A percentile compares a stretch with the other conserved stretches of the same genome.
phyloP scores from a whole-genome alignment of 92 coral and sea anemone species.

The Porites evermanni region DNA sequence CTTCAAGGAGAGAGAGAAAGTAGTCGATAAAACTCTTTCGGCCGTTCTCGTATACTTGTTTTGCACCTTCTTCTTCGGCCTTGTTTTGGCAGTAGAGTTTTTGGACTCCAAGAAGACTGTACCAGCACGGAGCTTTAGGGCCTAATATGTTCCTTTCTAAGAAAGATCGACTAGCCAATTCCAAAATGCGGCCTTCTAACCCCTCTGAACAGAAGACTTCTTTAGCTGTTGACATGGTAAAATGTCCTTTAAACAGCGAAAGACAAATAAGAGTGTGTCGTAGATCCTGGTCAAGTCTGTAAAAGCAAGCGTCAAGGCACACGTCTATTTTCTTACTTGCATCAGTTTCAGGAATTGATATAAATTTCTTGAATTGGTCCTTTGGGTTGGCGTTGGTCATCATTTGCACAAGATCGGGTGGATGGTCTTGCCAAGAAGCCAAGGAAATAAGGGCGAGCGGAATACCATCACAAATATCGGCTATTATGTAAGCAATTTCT shows the following conservation, averaged over 20 bases:
- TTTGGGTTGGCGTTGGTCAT: not conserved
- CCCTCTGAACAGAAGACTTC: not conserved
- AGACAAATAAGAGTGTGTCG: not conserved
- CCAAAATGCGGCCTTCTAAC: slow-evolving; percentile 13
- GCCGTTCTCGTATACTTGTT: slow-evolving; percentile 22
- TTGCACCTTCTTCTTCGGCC: slow-evolving; percentile 9
- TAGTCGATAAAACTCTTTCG: slow-evolving; percentile 36
- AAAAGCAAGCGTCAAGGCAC: slow-evolving; percentile 24
- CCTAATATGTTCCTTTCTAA: not conserved
- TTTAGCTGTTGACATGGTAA: not conserved
- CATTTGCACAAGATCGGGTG: not conserved
- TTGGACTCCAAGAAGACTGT: slow-evolving; percentile 6
- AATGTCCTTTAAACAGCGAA: not conserved
- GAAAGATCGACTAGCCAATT: slow-evolving; percentile 26
- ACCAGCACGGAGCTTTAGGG: not conserved
- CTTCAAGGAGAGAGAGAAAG: slow-evolving; percentile 32
- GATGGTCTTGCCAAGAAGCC: not conserved
- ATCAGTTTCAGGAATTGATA: not conserved
- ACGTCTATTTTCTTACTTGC: not conserved
- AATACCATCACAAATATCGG: slow-evolving; percentile 56
- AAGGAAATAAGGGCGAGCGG: slow-evolving; percentile 39
- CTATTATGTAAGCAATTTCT: slow-evolving; percentile 34
- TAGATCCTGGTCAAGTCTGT: not conserved
- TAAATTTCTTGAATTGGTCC: not conserved
- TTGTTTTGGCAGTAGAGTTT: slow-evolving; percentile 47